phyloP scores from a whole-genome alignment of 2,888 invertebrate species.

The Trichogramma evanescens region DNA sequence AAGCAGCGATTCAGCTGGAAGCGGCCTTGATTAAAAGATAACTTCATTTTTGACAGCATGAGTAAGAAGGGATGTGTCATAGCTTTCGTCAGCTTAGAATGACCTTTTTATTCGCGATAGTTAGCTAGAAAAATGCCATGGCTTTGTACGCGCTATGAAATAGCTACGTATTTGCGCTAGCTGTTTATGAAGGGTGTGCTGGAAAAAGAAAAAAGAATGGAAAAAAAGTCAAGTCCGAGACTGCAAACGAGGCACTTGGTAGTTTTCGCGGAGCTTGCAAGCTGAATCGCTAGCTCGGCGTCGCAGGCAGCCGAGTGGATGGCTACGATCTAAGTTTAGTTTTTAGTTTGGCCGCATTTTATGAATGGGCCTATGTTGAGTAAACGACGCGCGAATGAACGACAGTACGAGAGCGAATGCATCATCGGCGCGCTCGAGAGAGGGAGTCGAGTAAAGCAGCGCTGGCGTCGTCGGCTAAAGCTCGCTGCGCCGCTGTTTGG shows the following conservation, averaged over 20 bases:
- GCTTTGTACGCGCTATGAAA: no score
- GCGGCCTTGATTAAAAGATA: no score
- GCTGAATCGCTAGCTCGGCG: neutral
- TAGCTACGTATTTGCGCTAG: no score
- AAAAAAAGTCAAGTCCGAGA: no score
- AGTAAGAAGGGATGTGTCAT: no score
- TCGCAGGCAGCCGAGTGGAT: neutral
- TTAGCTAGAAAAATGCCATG: no score
- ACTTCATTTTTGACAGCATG: no score
- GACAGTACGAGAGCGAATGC: neutral
- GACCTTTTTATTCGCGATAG: no score
- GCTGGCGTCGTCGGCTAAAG: slow-evolving; percentile 32
- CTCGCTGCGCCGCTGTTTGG: slow-evolving; percentile 27
- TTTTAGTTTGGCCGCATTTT: slow-evolving; percentile 23
- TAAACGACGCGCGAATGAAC: slow-evolving; percentile 26
- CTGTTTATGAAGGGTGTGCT: no score
- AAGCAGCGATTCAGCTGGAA: no score
- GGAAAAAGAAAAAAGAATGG: no score
- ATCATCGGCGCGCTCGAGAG: neutral
- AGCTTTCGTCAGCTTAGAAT: no score
- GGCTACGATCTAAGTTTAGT: slow-evolving; percentile 26
- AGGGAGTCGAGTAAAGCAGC: slow-evolving; percentile 17
- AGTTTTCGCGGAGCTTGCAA: neutral
- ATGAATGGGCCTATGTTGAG: slow-evolving; percentile 38
- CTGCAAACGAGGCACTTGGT: neutral